Evolutionary conservation across 1,140 invertebrate genomes (phyloP).

Genomic region (Calosoma granatense): DNA sequence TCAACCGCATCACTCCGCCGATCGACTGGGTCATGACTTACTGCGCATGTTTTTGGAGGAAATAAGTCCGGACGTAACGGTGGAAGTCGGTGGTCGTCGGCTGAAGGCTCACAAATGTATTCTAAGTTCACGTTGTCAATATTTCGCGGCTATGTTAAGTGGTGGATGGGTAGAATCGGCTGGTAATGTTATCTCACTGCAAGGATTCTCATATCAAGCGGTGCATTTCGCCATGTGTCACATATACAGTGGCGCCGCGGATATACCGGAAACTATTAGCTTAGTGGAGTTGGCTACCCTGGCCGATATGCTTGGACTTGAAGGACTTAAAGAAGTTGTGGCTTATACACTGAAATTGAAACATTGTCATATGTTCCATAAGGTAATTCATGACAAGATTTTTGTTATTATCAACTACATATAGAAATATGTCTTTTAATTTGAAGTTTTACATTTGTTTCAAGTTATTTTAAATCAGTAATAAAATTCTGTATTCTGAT

Average conservation of each 20-base stretch:
- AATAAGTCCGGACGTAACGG: slow-evolving; percentile 72
- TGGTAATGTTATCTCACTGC: slow-evolving; percentile 69
- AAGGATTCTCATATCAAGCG: slow-evolving; percentile 73
- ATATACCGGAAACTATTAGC: slow-evolving; percentile 72
- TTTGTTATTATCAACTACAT: too few species aligned
- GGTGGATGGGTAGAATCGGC: slow-evolving; percentile 72
- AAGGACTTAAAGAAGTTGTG: slow-evolving; percentile 83
- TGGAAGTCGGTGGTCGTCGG: slow-evolving; percentile 64
- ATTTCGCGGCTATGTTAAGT: slow-evolving; percentile 81
- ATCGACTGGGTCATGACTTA: slow-evolving; percentile 70
- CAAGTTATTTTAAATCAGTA: slow-evolving; percentile 23
- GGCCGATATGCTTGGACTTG: slow-evolving; percentile 77
- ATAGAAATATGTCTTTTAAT: too few species aligned
- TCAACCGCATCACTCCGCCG: slow-evolving; percentile 35
- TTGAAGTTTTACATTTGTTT: slow-evolving; percentile 16
- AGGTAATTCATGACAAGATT: slow-evolving; percentile 40
- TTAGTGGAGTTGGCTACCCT: slow-evolving; percentile 76
- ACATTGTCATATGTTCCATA: slow-evolving; percentile 86
- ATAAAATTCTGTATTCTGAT: neutral
- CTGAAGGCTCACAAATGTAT: slow-evolving; percentile 86
- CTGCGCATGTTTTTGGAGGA: slow-evolving; percentile 83
- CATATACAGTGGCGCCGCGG: slow-evolving; percentile 81
- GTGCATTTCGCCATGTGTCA: slow-evolving; percentile 85
- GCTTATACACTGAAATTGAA: slow-evolving; percentile 76
- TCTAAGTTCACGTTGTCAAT: slow-evolving; percentile 76